Percentiles rank a stretch among this genome's conserved stretches.
Evolutionary conservation across 2,888 invertebrate species (phyloP).

Genomic region (Cantharis lateralis): DNA sequence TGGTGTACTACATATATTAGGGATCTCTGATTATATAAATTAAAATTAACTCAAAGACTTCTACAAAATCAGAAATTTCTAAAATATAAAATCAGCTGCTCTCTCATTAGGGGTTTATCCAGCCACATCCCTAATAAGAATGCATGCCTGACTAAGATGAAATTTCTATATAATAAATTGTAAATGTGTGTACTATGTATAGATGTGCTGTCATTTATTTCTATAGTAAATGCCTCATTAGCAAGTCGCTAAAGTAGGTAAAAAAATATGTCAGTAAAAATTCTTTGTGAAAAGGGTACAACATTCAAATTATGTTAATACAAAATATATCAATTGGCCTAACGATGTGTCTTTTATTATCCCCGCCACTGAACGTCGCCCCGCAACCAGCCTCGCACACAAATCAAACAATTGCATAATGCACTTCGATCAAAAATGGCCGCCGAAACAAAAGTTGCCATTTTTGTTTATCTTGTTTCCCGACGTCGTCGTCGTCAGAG

Average conservation of each 20-base stretch:
- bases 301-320: conserved; percentile 57
- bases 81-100: conserved; percentile 54
- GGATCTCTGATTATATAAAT: not conserved
- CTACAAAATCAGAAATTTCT: conserved; percentile 5
- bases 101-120: conserved; percentile 73
- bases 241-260: conserved; percentile 13
- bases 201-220: conserved; percentile 42
- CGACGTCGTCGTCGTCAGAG: not conserved
- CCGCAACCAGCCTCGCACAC: not conserved
- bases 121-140: conserved; percentile 75
- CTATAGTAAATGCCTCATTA: conserved; percentile 13
- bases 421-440: not conserved
- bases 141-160: conserved; percentile 46
- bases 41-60: conserved; percentile 1
- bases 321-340: conserved; percentile 59
- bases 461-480: not conserved
- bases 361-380: not conserved
- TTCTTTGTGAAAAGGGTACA: conserved; percentile 56
- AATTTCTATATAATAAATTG: conserved; percentile 46
- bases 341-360: conserved; percentile 29
- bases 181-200: conserved; percentile 49
- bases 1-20: not conserved
- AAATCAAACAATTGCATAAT: not conserved
- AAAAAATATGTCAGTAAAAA: conserved; percentile 35
- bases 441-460: not conserved